phyloP scores from a whole-genome alignment of 2,888 invertebrate genomes.

The Lepeophtheirus nordmannii region DNA sequence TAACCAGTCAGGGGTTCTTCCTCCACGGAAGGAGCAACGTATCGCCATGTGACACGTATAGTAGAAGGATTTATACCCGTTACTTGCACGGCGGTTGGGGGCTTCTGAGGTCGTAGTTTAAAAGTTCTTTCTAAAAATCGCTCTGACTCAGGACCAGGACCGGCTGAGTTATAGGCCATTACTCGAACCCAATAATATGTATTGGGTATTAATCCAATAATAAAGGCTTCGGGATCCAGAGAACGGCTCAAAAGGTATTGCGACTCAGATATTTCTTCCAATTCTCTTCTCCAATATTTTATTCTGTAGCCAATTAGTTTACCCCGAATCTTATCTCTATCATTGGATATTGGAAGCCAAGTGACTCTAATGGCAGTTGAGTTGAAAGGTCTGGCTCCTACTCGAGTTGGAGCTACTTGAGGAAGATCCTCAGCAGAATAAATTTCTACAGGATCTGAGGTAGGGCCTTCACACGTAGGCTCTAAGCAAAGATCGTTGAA shows the following conservation, averaged over 20 bases:
- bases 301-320: conserved; percentile 80
- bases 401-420: conserved; percentile 68
- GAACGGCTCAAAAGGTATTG: conserved; percentile 71
- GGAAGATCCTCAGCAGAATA: conserved; percentile 86
- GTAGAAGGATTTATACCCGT: conserved; percentile 66
- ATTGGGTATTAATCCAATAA: conserved; percentile 81
- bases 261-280: conserved; percentile 51
- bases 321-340: conserved; percentile 66
- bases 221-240: conserved; percentile 65
- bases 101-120: conserved; percentile 80
- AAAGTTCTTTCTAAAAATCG: conserved; percentile 66
- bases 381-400: conserved; percentile 62
- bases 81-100: conserved; percentile 69
- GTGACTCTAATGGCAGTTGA: conserved; percentile 81
- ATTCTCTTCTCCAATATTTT: conserved; percentile 68
- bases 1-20: conserved; percentile 89
- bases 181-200: conserved; percentile 84
- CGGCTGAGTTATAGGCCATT: conserved; percentile 90
- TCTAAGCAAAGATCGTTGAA: conserved; percentile 24
- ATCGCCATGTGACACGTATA: conserved; percentile 77
- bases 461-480: conserved; percentile 46
- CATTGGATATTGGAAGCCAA: conserved; percentile 73
- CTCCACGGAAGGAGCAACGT: conserved; percentile 69
- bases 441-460: conserved; percentile 54
- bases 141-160: conserved; percentile 89